Base-by-base conservation (phyloP, 2,888 invertebrate genomes). In the Oscheius sp. region DNA sequence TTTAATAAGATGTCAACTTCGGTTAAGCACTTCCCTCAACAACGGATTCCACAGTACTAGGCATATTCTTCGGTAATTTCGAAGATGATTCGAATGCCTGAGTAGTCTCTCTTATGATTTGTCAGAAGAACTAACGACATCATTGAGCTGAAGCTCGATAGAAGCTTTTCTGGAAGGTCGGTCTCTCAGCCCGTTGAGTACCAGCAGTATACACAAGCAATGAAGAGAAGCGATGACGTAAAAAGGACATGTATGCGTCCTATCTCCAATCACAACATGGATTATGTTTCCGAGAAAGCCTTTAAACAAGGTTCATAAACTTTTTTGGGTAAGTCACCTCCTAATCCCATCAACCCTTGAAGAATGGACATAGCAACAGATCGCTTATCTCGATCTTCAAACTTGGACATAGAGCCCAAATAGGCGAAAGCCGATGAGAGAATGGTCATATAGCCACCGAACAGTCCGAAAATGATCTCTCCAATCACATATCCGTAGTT, bases 401-500 rank as follows among this genome's bases (percentile, higher is more conserved):
- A 47, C 35, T 33, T 55, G 4, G 35, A 13, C 50, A 62, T 29
- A 29, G 76, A 74, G 29, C 77, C 71, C 33, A 81, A 66, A 55
- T 77, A 76, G 1, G 79, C 70, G 29, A 79, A 78, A 2, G 79
- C 77, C 2, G 76, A 55, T 2, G 81, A 76, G 1, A 81, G 76
- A 13, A 83, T 80, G 5, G 79, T 75, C 76, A 81, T 80, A 57
- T 81, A 82, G 0, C 84, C 82, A 3, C 83, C 83, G 62, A 78
- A 79, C 0, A 78, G 7, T 1, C 83, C 83, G 47, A 79, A 84
- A 1, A 82, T 76, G 0, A 80, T 57, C 35, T 84, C 82, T 21
- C 79, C 79, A 5, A 80, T 42, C 33, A 79, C 78, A 66, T 80
- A 79, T 13, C 75, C 76, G 59, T 79, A 80, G 0, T 80, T 77